Evolutionary conservation across 2,797 vertebrate genomes (phyloP), one percentile per base, ranked within the genome.

Genomic region (Crax fasciolata): DNA sequence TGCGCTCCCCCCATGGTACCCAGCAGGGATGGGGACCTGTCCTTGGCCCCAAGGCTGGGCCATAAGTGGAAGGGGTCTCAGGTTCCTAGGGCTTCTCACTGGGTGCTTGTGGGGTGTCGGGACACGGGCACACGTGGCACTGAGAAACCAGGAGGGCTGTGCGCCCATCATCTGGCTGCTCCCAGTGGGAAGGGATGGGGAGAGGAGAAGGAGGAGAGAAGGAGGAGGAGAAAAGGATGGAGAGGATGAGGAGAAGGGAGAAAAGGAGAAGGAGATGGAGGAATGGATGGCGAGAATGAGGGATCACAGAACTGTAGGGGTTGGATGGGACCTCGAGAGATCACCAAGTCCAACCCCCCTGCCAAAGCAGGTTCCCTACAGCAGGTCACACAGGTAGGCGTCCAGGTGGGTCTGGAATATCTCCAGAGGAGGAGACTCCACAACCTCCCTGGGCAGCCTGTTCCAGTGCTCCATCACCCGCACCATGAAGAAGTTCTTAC

Each of bases 1-100:
- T 0, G 1, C 1, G 2, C 49, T 94, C 78, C 55, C 70, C 1
- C 0, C 18, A 18, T 59, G 55, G 68, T 49, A 75, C 41, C 5
- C 44, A 54, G 62, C 14, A 59, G 35, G 23, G 6, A 41, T 38
- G 27, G 41, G 35, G 11, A 44, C 11, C 6, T 1, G 3, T 49
- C n/a, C 43, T 91, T 59, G 6, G 23, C n/a, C 71, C 38, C 70
- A 55, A 55, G 35, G 16, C 49, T 82, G 74, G 23, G 21, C 9
- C 17, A 11, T 27, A 30, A 46, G 17, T 44, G 38, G 75, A 84
- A 83, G 28, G 17, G 35, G 8, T 41, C 23, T 51, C 14, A 18
- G 58, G 35, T 27, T 93, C 44, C 51, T 44, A 59, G 32, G 71
- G 35, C 35, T 35, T 35, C 35, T 35, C 35, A 19, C 19, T n/a